These are phyloP conservation scores for Leptinotarsa peninsularis DNA, from an alignment of 2,888 invertebrate species.

Conservation along the genomic window DNA sequence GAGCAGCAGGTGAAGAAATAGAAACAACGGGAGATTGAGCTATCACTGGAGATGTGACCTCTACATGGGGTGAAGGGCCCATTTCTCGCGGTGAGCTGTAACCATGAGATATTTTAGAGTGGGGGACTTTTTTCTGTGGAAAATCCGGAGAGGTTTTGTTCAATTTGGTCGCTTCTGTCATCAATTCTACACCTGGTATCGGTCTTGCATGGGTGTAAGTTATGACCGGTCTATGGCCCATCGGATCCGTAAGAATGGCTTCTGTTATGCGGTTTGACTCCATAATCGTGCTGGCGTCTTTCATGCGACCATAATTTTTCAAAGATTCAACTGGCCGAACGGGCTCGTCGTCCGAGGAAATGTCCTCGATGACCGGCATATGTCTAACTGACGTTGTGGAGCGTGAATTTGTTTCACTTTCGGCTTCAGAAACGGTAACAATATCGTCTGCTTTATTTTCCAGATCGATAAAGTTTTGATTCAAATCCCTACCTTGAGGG, in stretches of 20 bases:
- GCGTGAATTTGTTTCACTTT: background rate
- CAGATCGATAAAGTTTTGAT: conserved; percentile 12
- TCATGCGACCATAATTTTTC: background rate
- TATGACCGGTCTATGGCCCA: background rate
- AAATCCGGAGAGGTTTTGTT: background rate
- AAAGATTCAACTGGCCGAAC: conserved; percentile 11
- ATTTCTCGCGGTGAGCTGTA: background rate
- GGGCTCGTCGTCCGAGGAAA: conserved; percentile 37
- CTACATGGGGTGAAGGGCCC: background rate
- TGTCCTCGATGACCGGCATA: conserved; percentile 31
- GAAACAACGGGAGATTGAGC: background rate
- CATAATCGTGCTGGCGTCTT: conserved; percentile 2
- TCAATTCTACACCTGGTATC: background rate
- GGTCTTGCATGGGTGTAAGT: background rate
- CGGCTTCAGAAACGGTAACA: conserved; percentile 3
- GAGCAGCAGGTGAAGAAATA: background rate
- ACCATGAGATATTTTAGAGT: background rate
- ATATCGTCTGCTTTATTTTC: conserved; percentile 1
- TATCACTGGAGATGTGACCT: background rate
- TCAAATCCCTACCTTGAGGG: background rate
- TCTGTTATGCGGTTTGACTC: background rate
- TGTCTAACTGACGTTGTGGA: background rate
- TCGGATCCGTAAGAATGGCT: background rate
- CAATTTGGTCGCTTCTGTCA: background rate
- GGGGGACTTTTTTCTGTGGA: background rate